Percentiles rank a stretch among this genome's conserved stretches.
phyloP scores from a whole-genome alignment of 1,140 invertebrate genomes.

The Pectinophora gossypiella region DNA sequence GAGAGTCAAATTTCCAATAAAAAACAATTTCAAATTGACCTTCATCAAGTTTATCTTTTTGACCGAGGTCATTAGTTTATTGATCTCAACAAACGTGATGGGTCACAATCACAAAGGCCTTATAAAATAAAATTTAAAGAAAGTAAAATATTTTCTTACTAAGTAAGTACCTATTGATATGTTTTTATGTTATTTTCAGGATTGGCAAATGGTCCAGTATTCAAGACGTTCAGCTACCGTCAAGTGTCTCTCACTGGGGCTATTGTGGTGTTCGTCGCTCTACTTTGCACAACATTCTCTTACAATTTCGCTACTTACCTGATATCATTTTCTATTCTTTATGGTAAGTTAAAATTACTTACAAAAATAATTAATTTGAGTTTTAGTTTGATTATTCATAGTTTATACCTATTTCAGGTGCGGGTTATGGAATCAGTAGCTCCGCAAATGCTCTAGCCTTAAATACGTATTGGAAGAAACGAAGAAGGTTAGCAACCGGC shows the following conservation, averaged over 20 bases:
- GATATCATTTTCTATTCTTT: conserved; percentile 77
- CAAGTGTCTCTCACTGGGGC: conserved; percentile 78
- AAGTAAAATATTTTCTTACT: too few relatives aligned
- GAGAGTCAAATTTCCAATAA: too few relatives aligned
- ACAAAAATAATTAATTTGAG: neutral
- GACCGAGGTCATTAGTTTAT: too few relatives aligned
- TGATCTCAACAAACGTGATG: too few relatives aligned
- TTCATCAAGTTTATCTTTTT: too few relatives aligned
- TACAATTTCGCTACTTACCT: conserved; percentile 77
- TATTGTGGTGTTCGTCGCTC: conserved; percentile 72
- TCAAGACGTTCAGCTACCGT: conserved; percentile 78
- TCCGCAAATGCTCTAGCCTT: conserved; percentile 78
- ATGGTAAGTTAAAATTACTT: conserved; percentile 61
- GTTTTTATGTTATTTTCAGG: conserved; percentile 67
- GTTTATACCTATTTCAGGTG: conserved; percentile 55
- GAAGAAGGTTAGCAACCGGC: conserved; percentile 75
- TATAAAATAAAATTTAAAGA: too few relatives aligned
- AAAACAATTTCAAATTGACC: too few relatives aligned
- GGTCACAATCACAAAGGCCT: too few relatives aligned
- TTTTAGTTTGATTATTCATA: neutral
- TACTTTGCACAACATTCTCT: conserved; percentile 76
- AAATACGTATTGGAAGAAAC: conserved; percentile 78
- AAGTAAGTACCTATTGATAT: too few relatives aligned
- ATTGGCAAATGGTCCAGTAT: conserved; percentile 80
- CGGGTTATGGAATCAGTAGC: conserved; percentile 77